These are phyloP conservation scores for Hydrotaea diabolus DNA, from an alignment of 2,888 invertebrate species.

Conservation along the genomic window DNA sequence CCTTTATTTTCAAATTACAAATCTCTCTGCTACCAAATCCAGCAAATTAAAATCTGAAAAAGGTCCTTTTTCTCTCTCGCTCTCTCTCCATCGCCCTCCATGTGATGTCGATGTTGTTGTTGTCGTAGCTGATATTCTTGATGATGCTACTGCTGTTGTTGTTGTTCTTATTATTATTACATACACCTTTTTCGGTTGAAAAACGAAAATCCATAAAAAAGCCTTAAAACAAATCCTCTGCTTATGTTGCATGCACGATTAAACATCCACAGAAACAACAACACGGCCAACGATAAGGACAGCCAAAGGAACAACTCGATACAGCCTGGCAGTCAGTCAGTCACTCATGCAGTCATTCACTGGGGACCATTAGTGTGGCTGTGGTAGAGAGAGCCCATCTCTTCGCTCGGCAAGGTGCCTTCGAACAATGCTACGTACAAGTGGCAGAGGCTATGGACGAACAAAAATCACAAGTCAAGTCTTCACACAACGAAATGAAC, in stretches of 20 bases:
- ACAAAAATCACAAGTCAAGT: slow-evolving; percentile 51
- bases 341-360: not conserved
- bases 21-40: slow-evolving; percentile 8
- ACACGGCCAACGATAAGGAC: not conserved
- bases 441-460: not conserved
- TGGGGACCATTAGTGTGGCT: not conserved
- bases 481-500: slow-evolving; percentile 36
- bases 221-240: slow-evolving; percentile 50
- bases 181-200: slow-evolving; percentile 25
- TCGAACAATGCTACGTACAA: slow-evolving; percentile 24
- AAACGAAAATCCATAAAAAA: slow-evolving; percentile 34
- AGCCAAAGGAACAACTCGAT: slow-evolving; percentile 15
- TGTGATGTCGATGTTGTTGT: not conserved
- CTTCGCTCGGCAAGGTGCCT: slow-evolving; percentile 8
- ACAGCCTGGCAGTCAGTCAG: not conserved
- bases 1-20: slow-evolving; percentile 31
- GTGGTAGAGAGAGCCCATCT: not conserved
- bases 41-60: slow-evolving; percentile 34
- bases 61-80: slow-evolving; percentile 11
- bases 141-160: not conserved
- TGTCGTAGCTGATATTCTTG: not conserved
- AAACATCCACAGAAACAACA: slow-evolving; percentile 24
- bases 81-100: not conserved
- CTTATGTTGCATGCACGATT: slow-evolving; percentile 64
- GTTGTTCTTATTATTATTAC: slow-evolving; percentile 12